Evolutionary conservation across 2,888 invertebrate species (phyloP).

Genomic region (Biston stratarius): DNA sequence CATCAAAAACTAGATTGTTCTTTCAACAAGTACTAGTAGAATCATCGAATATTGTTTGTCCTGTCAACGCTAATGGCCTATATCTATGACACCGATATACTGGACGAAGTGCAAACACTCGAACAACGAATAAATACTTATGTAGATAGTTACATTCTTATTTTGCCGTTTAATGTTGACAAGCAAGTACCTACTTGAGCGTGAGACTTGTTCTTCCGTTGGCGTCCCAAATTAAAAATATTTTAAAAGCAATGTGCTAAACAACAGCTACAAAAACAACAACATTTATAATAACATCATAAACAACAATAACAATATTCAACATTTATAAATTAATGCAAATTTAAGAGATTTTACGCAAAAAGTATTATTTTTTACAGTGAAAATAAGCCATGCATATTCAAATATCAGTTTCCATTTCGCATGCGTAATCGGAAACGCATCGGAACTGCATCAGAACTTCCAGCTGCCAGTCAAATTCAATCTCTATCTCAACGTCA

Average conservation of each 20-base stretch:
- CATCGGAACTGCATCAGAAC: conserved; percentile 56
- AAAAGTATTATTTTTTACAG: too few species aligned
- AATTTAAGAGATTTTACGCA: too few species aligned
- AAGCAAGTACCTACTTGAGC: too few species aligned
- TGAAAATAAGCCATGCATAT: conserved; percentile 66
- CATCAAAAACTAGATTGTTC: too few species aligned
- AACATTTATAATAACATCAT: too few species aligned
- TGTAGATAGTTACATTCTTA: neutral
- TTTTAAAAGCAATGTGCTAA: too few species aligned
- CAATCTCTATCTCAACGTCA: conserved; percentile 54
- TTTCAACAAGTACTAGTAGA: conserved; percentile 44
- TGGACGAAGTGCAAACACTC: conserved; percentile 52
- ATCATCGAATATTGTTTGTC: conserved; percentile 54
- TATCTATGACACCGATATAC: conserved; percentile 56
- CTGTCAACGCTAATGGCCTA: conserved; percentile 54
- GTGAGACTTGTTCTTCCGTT: too few species aligned
- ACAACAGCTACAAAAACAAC: too few species aligned
- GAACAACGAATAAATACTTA: conserved; percentile 24
- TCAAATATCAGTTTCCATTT: conserved; percentile 84
- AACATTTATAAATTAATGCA: too few species aligned
- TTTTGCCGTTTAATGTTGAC: too few species aligned
- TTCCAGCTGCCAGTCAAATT: conserved; percentile 57
- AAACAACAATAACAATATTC: too few species aligned
- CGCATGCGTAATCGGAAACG: conserved; percentile 81
- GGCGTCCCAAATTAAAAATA: too few species aligned